Conservation (phyloP, 2,797 vertebrate species). For the Rhabdophis nuchalis region DNA sequence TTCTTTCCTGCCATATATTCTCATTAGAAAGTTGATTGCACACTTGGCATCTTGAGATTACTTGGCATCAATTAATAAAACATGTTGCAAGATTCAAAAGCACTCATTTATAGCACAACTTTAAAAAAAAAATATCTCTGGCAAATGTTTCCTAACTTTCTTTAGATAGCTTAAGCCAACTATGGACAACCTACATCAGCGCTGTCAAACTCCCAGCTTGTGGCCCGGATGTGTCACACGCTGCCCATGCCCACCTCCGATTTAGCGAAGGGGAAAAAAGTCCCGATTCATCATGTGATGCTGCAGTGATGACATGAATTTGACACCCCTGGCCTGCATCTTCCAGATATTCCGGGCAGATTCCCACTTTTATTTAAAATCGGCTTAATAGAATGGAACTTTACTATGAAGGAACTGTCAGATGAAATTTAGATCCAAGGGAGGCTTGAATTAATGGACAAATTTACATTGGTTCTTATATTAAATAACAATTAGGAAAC, state of each 20-base stretch:
- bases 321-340: too few species aligned
- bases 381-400: not conserved
- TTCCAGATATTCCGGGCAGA: not conserved
- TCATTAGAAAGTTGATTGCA: conserved; percentile 63
- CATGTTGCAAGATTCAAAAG: conserved; percentile 29
- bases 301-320: too few species aligned
- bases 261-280: too few species aligned
- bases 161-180: conserved; percentile 17
- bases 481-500: not conserved
- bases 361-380: not conserved
- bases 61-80: conserved; percentile 61
- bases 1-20: conserved; percentile 59
- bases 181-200: too few species aligned
- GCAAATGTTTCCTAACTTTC: conserved; percentile 53
- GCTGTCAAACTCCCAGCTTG: too few species aligned
- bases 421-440: not conserved
- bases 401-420: conserved; percentile 7
- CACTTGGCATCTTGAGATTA: conserved; percentile 60
- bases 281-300: too few species aligned
- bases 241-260: too few species aligned
- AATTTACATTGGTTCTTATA: not conserved
- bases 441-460: not conserved
- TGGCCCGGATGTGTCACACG: too few species aligned
- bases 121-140: not conserved
- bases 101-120: not conserved